A percentile compares a stretch with the other conserved stretches of the same genome.
Conservation (phyloP, 2,888 invertebrate genomes). For the Cordilura impudica region DNA sequence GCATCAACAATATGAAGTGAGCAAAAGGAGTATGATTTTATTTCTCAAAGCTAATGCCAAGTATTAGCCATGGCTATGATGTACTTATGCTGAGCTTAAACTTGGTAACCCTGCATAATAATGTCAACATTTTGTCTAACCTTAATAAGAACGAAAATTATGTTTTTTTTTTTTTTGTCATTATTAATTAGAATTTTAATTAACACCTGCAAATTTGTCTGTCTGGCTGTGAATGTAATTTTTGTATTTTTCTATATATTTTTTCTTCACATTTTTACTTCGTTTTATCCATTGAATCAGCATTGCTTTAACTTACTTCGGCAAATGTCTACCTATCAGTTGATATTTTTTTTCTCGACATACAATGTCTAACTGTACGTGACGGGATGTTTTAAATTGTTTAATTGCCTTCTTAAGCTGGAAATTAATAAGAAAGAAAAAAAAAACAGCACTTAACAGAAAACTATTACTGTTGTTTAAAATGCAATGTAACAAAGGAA, state of each 20-base stretch:
- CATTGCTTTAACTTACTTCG: conserved; percentile 3
- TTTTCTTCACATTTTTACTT: neutral
- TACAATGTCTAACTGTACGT: conserved; percentile 66
- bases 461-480: conserved; percentile 57
- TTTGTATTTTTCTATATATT: neutral
- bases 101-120: neutral
- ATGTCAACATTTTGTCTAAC: neutral
- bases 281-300: neutral
- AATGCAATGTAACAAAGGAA: conserved; percentile 64
- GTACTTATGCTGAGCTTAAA: neutral
- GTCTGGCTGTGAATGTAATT: neutral
- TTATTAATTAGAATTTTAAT: conserved; percentile 58
- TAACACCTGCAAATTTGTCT: conserved; percentile 58
- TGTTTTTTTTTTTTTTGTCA: conserved; percentile 14
- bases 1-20: too few relatives aligned
- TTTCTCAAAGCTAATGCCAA: too few relatives aligned
- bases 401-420: conserved; percentile 72
- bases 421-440: conserved; percentile 68
- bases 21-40: too few relatives aligned
- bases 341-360: conserved; percentile 13
- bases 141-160: conserved; percentile 2
- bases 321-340: conserved; percentile 6
- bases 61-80: neutral
- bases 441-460: conserved; percentile 44
- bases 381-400: conserved; percentile 75